A percentile compares a stretch with the other conserved stretches of the same genome.
These are phyloP conservation scores for Enteromius paludinosus DNA, from an alignment of 2,797 vertebrate genomes.

Conservation along the genomic window DNA sequence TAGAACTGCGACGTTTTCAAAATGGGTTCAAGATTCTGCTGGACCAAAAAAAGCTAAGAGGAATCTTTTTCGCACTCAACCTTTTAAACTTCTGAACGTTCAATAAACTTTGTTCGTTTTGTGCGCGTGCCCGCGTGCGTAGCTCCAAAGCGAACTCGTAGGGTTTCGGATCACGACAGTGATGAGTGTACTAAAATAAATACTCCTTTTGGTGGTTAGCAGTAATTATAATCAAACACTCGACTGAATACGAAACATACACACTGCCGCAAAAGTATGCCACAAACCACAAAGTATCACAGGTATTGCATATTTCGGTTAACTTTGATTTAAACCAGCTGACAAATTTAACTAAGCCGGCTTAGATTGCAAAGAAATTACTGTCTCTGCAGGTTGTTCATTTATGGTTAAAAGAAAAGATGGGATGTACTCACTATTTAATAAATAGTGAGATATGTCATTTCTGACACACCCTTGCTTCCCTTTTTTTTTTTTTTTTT, in stretches of 20 bases:
- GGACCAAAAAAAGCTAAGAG: slow-evolving; percentile 19
- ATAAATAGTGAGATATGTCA: neutral
- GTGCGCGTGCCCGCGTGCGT: neutral
- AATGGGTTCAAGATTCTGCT: slow-evolving; percentile 33
- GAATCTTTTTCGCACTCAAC: slow-evolving; percentile 8
- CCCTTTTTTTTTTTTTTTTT: too few species aligned
- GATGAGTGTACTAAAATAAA: slow-evolving; percentile 31
- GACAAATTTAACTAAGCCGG: neutral
- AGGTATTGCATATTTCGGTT: neutral
- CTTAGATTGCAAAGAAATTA: neutral
- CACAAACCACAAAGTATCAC: neutral
- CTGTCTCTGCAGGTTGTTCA: neutral
- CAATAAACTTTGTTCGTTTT: slow-evolving; percentile 22
- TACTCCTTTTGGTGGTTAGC: slow-evolving; percentile 23
- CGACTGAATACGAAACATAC: neutral
- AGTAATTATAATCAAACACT: slow-evolving; percentile 2
- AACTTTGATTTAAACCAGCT: slow-evolving; percentile 11
- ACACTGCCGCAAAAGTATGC: neutral
- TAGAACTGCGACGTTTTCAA: slow-evolving; percentile 29
- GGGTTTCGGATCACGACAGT: slow-evolving; percentile 6
- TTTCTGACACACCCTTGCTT: neutral
- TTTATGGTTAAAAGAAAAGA: neutral
- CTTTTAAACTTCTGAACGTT: slow-evolving; percentile 33
- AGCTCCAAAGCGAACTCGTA: neutral
- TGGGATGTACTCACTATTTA: neutral